Evolutionary conservation across 2,113 vertebrate species (phyloP).

Genomic region (Xiphophorus hellerii): DNA sequence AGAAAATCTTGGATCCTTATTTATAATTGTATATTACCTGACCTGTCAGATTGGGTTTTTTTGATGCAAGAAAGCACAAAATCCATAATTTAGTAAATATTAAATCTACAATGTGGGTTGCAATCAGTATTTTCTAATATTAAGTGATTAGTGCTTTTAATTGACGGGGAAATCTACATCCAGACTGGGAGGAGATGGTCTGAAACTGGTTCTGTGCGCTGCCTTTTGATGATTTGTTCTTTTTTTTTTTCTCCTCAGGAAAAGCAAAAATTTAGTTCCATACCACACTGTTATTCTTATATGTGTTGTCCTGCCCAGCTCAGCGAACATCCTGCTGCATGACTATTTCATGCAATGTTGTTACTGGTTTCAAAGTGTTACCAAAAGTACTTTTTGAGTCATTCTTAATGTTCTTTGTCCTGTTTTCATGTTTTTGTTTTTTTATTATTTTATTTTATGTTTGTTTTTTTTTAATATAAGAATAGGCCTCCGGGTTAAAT

Average conservation of each 20-base stretch:
- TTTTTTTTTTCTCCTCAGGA: not conserved
- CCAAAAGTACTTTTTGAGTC: not conserved
- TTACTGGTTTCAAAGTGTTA: constrained; percentile 16
- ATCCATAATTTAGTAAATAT: not conserved
- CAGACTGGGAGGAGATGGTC: not conserved
- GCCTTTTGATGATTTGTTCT: not conserved
- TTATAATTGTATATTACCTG: not conserved
- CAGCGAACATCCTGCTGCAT: constrained; percentile 12
- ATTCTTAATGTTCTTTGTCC: constrained; percentile 20
- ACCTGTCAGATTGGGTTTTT: not conserved
- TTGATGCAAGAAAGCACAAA: not conserved
- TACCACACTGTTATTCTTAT: no score
- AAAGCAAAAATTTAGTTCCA: not conserved
- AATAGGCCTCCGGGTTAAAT: not conserved
- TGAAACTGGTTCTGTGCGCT: not conserved
- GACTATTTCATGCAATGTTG: constrained; percentile 1
- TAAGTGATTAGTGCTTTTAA: no score
- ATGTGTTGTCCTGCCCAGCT: not conserved
- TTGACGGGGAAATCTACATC: not conserved
- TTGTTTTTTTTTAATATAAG: not conserved
- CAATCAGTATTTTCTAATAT: not conserved
- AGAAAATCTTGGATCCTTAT: not conserved
- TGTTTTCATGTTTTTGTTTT: not conserved
- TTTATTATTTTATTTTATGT: not conserved
- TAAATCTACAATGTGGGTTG: no score